phyloP scores from a whole-genome alignment of 1,140 invertebrate species.

The Drosophila melanica region DNA sequence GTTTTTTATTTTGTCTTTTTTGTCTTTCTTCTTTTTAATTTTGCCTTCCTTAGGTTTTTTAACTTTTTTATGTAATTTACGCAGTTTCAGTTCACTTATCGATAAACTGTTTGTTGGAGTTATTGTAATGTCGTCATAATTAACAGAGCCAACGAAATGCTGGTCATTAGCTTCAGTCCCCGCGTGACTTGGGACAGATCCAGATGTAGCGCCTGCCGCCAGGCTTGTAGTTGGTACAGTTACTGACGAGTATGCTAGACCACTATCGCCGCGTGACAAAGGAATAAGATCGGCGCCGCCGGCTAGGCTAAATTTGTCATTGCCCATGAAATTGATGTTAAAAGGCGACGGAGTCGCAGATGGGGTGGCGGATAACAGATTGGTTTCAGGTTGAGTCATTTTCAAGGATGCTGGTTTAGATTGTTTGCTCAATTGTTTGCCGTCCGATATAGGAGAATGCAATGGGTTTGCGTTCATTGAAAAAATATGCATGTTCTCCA shows the following conservation, averaged over 20 bases:
- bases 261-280: slow-evolving; percentile 54
- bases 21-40: slow-evolving; percentile 91
- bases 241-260: slow-evolving; percentile 51
- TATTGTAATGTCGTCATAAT: slow-evolving; percentile 70
- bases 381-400: slow-evolving; percentile 16
- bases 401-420: slow-evolving; percentile 9
- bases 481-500: background rate
- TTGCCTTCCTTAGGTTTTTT: slow-evolving; percentile 89
- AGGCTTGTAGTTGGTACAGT: slow-evolving; percentile 53
- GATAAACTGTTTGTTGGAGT: slow-evolving; percentile 42
- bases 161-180: slow-evolving; percentile 24
- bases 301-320: slow-evolving; percentile 70
- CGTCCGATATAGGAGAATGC: slow-evolving; percentile 8
- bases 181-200: slow-evolving; percentile 15
- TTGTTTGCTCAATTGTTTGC: slow-evolving; percentile 16
- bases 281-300: slow-evolving; percentile 79
- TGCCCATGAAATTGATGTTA: slow-evolving; percentile 59
- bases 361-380: background rate
- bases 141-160: slow-evolving; percentile 17
- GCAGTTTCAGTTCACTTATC: slow-evolving; percentile 83
- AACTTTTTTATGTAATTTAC: slow-evolving; percentile 89
- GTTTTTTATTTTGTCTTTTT: slow-evolving; percentile 88
- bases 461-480: background rate
- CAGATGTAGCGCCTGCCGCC: slow-evolving; percentile 57
- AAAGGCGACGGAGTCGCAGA: slow-evolving; percentile 28